A percentile compares a stretch with the other conserved stretches of the same genome.
Conservation (phyloP, 2,113 vertebrate species). For the Eolophus roseicapilla region DNA sequence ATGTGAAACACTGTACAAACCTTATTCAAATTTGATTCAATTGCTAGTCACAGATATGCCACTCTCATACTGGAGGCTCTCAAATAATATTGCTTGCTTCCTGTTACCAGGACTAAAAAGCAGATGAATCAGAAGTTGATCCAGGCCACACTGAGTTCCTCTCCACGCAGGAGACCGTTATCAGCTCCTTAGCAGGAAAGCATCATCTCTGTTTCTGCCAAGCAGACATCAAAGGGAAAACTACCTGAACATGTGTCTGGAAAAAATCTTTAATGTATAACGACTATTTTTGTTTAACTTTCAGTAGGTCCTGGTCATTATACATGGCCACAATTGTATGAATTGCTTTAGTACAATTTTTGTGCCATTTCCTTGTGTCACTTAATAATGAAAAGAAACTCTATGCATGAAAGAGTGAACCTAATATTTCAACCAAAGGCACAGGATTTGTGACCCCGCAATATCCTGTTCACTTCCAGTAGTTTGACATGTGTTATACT, state of each 20-base stretch:
- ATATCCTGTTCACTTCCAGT: constrained; percentile 22
- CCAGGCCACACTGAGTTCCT: not conserved
- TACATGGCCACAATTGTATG: not conserved
- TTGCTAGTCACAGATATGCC: constrained; percentile 68
- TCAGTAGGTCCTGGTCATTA: not conserved
- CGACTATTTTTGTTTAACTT: not conserved
- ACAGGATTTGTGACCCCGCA: not conserved
- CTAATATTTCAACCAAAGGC: not conserved
- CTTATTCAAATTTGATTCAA: constrained; percentile 72
- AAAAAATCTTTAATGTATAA: not conserved
- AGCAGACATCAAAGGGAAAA: not conserved
- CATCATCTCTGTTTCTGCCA: constrained; percentile 1
- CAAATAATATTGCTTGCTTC: constrained; percentile 23
- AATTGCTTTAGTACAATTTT: not conserved
- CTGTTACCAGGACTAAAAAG: constrained; percentile 51
- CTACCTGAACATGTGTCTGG: not conserved
- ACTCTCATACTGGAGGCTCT: constrained; percentile 41
- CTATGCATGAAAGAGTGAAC: not conserved
- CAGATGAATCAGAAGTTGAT: constrained; percentile 48
- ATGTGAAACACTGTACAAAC: constrained; percentile 63
- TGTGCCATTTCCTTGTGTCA: not conserved
- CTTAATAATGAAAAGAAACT: not conserved
- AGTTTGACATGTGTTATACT: not conserved
- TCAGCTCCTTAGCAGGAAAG: not conserved
- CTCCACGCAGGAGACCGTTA: not conserved